phyloP scores from a whole-genome alignment of 2,113 vertebrate genomes.

The Clinocottus analis region DNA sequence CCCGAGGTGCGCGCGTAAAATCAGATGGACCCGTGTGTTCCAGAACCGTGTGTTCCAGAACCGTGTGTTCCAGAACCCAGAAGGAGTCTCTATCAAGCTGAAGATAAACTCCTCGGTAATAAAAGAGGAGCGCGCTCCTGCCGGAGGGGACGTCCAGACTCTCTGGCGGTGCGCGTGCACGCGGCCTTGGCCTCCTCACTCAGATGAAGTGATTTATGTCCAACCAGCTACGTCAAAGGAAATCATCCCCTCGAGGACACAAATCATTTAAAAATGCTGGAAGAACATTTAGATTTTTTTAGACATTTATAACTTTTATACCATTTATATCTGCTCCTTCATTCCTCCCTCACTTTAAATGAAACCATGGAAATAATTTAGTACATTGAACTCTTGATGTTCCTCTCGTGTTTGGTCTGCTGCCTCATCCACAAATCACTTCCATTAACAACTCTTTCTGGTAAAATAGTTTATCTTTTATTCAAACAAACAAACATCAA shows the following conservation, averaged over 20 bases:
- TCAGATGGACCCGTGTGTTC: neutral
- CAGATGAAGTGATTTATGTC: too few relatives aligned
- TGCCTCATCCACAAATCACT: neutral
- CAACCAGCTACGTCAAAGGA: neutral
- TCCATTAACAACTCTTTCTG: neutral
- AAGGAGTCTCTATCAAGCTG: neutral
- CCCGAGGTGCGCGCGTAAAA: slow-evolving; percentile 40
- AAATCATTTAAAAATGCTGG: neutral
- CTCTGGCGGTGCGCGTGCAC: neutral
- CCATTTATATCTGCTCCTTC: neutral
- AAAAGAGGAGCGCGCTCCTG: neutral
- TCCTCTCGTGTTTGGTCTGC: neutral
- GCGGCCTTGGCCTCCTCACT: too few relatives aligned
- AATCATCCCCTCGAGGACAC: neutral
- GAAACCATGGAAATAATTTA: neutral
- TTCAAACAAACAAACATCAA: neutral
- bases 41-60: neutral
- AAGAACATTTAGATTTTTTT: neutral
- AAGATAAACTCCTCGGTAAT: neutral
- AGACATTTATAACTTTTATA: too few relatives aligned
- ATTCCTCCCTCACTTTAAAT: neutral
- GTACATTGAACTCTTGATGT: neutral
- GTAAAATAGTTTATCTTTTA: slow-evolving; percentile 26
- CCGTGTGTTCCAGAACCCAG: neutral
- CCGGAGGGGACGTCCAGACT: slow-evolving; percentile 29